Base-by-base conservation (phyloP, 1,140 invertebrate genomes). In the Myzus persicae region DNA sequence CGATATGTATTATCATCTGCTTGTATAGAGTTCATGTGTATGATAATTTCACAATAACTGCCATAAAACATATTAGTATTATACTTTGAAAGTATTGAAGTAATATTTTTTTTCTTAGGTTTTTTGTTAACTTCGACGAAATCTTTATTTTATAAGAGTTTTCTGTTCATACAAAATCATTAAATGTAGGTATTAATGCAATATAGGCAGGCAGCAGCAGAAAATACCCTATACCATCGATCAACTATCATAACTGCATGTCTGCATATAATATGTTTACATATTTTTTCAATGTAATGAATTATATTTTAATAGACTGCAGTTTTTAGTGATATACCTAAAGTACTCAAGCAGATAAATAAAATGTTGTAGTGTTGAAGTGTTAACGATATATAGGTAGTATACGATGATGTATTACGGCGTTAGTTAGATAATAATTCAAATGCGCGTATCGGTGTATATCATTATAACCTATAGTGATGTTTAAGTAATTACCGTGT, bases 401-500 rank as follows among this genome's bases (percentile, higher is more conserved):
- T n/a, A 76, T 18, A 18, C 31, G 14, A n/a, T 42, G 24, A 26
- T 5, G 38, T 40, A 87, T 46, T 31, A 44, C 42, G 26, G 42
- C 31, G 31, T 38, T 46, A 87, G 44, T 40, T 26, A 42, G 82
- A 84, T 84, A 84, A 42, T 40, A 36, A 76, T 76, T 76, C 3
- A 26, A 82, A 82, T 40, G 20, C 9, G 8, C n/a, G n/a, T n/a
- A n/a, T n/a, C n/a, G n/a, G n/a, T 40, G 24, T 14, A 42, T 24
- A 82, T 7, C 6, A 82, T 81, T 76, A 82, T 40, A 40, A 40
- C 40, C 20, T 82, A 36, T 81, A 38, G 36, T 81, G 14, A 22
- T 59, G 51, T 59, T 40, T 22, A 81, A n/a, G 46, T 54, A 91
- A 93, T 95, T 95, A 95, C 96, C 95, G 94, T 95, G 94, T 95